Conservation (phyloP, 2,113 vertebrate species). For the Rhegmatorhina hoffmannsi region DNA sequence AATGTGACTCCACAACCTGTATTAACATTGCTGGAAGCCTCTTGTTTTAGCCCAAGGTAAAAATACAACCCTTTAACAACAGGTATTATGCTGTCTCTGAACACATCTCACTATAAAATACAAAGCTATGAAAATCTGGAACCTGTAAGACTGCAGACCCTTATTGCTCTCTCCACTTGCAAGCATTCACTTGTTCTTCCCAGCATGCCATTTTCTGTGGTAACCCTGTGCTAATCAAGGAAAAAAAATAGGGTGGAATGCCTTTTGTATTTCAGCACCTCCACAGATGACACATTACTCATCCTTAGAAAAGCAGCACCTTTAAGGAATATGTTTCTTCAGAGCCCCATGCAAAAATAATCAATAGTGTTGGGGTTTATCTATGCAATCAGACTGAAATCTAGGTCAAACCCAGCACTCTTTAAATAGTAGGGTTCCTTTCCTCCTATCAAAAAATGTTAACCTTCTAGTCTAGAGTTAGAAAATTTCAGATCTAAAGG, state of each 20-base stretch:
- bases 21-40: not conserved
- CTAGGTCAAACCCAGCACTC: not conserved
- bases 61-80: not conserved
- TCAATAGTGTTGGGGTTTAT: not conserved
- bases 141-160: not conserved
- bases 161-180: not conserved
- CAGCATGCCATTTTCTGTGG: not conserved
- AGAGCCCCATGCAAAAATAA: not conserved
- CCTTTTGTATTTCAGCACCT: not conserved
- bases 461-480: not conserved
- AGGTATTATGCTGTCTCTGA: not conserved
- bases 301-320: not conserved
- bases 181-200: not conserved
- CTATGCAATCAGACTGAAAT: not conserved
- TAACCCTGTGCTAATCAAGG: not conserved
- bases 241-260: not conserved
- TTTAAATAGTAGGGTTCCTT: not conserved
- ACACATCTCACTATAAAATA: not conserved
- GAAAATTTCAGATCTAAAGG: not conserved
- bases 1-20: fast-evolving
- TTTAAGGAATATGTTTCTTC: not conserved
- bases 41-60: not conserved
- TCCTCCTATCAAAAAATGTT: not conserved
- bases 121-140: not conserved
- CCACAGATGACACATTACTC: not conserved